Base-by-base conservation (phyloP, 1,140 invertebrate genomes). In the Caenorhabditis inopinata region DNA sequence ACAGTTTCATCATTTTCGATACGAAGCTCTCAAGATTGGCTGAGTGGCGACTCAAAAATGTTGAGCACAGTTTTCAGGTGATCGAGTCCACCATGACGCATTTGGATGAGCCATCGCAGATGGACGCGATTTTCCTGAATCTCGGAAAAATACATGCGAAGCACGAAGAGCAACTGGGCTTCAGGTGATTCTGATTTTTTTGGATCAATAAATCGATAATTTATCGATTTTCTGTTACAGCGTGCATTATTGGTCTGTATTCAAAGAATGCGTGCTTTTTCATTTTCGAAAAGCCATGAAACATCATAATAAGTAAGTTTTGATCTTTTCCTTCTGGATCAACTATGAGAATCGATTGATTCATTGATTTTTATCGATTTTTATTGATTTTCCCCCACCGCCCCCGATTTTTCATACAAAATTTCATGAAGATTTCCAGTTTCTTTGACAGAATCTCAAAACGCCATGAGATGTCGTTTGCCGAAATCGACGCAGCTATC, bases 211-310 rank as follows among this genome's bases (percentile, higher is more conserved):
- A n/a, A 5, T 18, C 5, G 27, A 6, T 27, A 23, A 47, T 23
- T 42, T 21, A 49, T 27, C 21, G 45, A 49, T 45, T 48, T 1
- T 21, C 11, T 7, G 12, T 47, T 74, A 45, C 79, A 80, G 79
- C 16, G 47, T 73, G 1, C 79, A 80, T n/a, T 80, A 80, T 45
- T 80, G 79, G 79, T 48, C 47, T 5, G 79, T 80, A 3, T 80
- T 80, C 79, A 80, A 80, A 42, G 79, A 80, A 53, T 80, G 79
- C 27, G 49, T 53, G 2, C 48, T 80, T 2, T 80, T 74, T 48
- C 79, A 80, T 29, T 80, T 80, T 29, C 46, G 79, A 12, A 80
- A 80, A 38, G 79, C 73, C 9, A 74, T 80, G 79, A 80, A 75
- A 27, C 16, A 27, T 7, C 62, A 80, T 35, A 80, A 62, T 49